Conservation (phyloP, 2,888 invertebrate genomes). For the Tinea pellionella region DNA sequence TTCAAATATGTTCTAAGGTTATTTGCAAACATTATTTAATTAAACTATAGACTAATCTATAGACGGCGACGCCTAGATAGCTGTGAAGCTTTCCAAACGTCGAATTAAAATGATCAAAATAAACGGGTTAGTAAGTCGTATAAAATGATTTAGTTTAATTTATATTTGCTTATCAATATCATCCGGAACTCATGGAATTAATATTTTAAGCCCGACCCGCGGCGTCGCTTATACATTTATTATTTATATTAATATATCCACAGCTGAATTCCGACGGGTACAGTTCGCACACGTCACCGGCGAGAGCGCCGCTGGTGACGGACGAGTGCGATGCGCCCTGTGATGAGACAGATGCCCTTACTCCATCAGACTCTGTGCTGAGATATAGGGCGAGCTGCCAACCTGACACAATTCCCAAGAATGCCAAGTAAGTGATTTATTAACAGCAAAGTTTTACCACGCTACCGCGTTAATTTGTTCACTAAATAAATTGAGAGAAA, state of each 20-base stretch:
- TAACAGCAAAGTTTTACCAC: background rate
- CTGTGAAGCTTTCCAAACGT: no score
- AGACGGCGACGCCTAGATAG: no score
- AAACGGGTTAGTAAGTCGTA: no score
- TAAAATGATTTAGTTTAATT: no score
- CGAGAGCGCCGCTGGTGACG: conserved; percentile 81
- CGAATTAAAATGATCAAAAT: no score
- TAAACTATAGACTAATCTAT: no score
- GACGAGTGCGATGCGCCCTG: conserved; percentile 78
- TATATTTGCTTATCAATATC: no score
- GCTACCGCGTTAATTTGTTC: no score
- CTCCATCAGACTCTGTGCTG: conserved; percentile 50
- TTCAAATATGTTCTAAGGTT: no score
- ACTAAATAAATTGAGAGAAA: background rate
- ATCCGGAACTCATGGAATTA: no score
- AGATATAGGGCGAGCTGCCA: conserved; percentile 60
- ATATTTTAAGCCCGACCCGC: background rate
- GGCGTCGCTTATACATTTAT: background rate
- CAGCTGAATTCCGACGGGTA: conserved; percentile 91
- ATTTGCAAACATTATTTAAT: no score
- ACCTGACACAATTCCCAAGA: conserved; percentile 77
- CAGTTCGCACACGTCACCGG: conserved; percentile 88
- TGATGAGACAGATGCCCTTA: conserved; percentile 73
- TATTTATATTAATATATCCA: conserved; percentile 21
- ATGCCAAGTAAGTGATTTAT: conserved; percentile 85